Percentiles rank a stretch among this genome's conserved stretches.
These are phyloP conservation scores for Acrocyrtus sp. DNA, from an alignment of 2,888 invertebrate genomes.

Conservation along the genomic window DNA sequence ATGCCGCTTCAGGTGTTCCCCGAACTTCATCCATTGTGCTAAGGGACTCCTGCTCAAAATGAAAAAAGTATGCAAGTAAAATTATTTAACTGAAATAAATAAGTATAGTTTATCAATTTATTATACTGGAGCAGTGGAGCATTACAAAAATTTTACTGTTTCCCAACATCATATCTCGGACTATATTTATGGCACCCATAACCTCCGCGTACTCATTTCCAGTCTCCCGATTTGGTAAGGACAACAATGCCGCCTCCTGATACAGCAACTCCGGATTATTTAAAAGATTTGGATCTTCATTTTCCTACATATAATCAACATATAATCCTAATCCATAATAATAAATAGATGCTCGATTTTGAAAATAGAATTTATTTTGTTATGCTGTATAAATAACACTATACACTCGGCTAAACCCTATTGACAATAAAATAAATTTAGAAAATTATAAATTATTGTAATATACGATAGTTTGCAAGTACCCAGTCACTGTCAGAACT, in stretches of 20 bases:
- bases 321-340: too few species aligned
- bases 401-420: too few species aligned
- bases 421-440: too few species aligned
- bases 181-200: neutral
- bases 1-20: neutral
- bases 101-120: neutral
- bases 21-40: conserved; percentile 3
- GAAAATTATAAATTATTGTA: too few species aligned
- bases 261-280: conserved; percentile 16
- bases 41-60: neutral
- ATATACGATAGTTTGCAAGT: too few species aligned
- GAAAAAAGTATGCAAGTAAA: neutral
- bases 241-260: neutral
- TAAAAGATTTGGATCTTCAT: conserved; percentile 22
- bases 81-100: neutral
- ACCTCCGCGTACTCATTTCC: neutral
- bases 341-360: too few species aligned
- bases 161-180: conserved; percentile 6
- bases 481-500: too few species aligned
- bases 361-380: too few species aligned
- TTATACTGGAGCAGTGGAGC: neutral
- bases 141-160: conserved; percentile 6
- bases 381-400: too few species aligned
- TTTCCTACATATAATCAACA: conserved; percentile 12
- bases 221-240: neutral